These are phyloP conservation scores for Lasioglossum calceatum DNA, from an alignment of 2,888 invertebrate species.

Conservation along the genomic window DNA sequence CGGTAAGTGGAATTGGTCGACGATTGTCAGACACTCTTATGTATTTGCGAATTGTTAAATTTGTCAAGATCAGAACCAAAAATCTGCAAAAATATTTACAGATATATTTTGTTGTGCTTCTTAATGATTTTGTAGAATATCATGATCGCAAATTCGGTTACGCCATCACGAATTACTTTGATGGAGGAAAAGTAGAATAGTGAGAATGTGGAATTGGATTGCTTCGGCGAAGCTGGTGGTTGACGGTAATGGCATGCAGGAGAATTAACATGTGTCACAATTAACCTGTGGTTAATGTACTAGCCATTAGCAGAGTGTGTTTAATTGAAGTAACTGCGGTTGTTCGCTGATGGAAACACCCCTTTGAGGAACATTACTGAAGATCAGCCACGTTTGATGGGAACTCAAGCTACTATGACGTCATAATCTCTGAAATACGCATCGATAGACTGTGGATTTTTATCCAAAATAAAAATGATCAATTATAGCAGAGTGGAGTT, in stretches of 20 bases:
- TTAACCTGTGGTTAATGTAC: constrained; percentile 42
- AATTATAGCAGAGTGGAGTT: too few relatives aligned
- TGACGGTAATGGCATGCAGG: constrained; percentile 10
- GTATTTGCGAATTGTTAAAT: too few relatives aligned
- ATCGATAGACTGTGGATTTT: too few relatives aligned
- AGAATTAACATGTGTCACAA: constrained; percentile 39
- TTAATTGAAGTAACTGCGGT: constrained; percentile 46
- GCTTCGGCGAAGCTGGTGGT: background rate
- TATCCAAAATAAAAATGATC: too few relatives aligned
- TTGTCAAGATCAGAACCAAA: too few relatives aligned
- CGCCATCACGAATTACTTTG: background rate
- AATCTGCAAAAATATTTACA: too few relatives aligned
- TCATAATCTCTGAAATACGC: background rate
- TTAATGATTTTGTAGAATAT: too few relatives aligned
- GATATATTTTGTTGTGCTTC: too few relatives aligned
- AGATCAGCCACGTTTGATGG: background rate
- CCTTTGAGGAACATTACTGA: background rate
- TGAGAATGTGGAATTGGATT: background rate
- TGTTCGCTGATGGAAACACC: background rate
- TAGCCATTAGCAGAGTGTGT: constrained; percentile 35
- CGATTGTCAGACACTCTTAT: too few relatives aligned
- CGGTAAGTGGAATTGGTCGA: too few relatives aligned
- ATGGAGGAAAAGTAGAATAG: background rate
- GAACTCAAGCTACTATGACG: background rate
- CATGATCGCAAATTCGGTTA: background rate